Percentiles rank a stretch among this genome's conserved stretches.
phyloP scores from a whole-genome alignment of 2,113 vertebrate species.

The Pluvianellus socialis region DNA sequence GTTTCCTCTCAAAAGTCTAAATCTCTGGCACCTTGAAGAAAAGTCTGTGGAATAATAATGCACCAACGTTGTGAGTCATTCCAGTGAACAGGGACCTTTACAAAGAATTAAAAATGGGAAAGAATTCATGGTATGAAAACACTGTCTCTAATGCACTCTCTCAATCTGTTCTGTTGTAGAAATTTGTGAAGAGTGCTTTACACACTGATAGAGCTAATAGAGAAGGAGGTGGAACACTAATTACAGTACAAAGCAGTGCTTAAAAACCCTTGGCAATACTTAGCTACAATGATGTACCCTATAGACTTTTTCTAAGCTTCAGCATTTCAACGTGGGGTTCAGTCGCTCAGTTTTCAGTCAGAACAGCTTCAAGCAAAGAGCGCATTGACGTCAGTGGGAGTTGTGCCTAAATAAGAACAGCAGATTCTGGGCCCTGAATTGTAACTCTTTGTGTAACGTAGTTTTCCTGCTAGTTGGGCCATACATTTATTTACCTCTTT shows the following conservation, averaged over 20 bases:
- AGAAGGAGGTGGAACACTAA: slow-evolving; percentile 1
- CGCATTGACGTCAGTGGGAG: neutral
- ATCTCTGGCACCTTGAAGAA: neutral
- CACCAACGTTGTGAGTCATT: neutral
- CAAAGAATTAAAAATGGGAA: neutral
- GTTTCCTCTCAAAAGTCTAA: neutral
- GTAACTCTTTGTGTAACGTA: neutral
- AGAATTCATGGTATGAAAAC: neutral
- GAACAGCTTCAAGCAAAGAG: neutral
- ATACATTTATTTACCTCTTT: neutral
- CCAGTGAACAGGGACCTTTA: neutral
- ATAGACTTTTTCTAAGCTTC: neutral
- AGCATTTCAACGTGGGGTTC: neutral
- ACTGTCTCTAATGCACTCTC: neutral
- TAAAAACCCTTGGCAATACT: neutral
- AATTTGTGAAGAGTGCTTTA: neutral
- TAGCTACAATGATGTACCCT: neutral
- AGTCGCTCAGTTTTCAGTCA: neutral
- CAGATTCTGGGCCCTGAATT: neutral
- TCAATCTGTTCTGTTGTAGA: neutral
- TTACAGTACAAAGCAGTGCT: slow-evolving; percentile 3
- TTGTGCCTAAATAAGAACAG: neutral
- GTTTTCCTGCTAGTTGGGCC: neutral
- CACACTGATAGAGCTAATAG: neutral
- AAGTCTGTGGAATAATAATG: neutral